Evolutionary conservation across 2,113 vertebrate species (phyloP).

Genomic region (Chrysochloris asiatica): DNA sequence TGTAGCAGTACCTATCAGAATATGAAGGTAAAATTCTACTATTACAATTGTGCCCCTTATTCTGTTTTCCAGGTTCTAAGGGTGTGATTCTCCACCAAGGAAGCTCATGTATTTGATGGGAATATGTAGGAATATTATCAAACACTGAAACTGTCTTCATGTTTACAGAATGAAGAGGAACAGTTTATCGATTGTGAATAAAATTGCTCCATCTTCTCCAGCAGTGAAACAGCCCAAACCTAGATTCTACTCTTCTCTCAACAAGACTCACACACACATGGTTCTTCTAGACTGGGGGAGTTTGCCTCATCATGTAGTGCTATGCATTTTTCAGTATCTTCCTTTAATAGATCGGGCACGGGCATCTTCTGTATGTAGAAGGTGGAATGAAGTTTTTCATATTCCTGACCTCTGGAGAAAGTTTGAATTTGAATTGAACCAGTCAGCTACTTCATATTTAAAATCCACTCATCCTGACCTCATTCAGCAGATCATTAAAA

Average conservation of each 20-base stretch:
- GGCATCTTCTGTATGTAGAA: slow-evolving; percentile 90
- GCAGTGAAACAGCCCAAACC: slow-evolving; percentile 85
- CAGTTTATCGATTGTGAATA: slow-evolving; percentile 80
- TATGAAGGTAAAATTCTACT: neutral
- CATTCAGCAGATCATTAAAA: slow-evolving; percentile 95
- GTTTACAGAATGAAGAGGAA: slow-evolving; percentile 88
- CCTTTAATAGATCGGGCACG: slow-evolving; percentile 90
- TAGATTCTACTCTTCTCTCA: slow-evolving; percentile 36
- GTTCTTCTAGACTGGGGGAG: slow-evolving; percentile 87
- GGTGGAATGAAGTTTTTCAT: slow-evolving; percentile 94
- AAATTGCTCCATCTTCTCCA: slow-evolving; percentile 77
- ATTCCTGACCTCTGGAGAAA: slow-evolving; percentile 93
- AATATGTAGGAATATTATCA: neutral
- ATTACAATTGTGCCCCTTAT: neutral
- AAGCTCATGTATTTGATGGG: neutral
- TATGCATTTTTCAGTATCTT: slow-evolving; percentile 91
- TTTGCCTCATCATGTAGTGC: slow-evolving; percentile 88
- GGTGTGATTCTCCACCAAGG: neutral
- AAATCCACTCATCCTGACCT: slow-evolving; percentile 94
- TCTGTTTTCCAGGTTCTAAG: neutral
- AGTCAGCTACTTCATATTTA: slow-evolving; percentile 90
- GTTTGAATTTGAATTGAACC: slow-evolving; percentile 95
- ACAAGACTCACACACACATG: slow-evolving; percentile 11
- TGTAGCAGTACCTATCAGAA: neutral
- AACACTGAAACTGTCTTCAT: slow-evolving; percentile 1